phyloP scores from a whole-genome alignment of 1,140 invertebrate species.

The Drosophila kurseongensis region DNA sequence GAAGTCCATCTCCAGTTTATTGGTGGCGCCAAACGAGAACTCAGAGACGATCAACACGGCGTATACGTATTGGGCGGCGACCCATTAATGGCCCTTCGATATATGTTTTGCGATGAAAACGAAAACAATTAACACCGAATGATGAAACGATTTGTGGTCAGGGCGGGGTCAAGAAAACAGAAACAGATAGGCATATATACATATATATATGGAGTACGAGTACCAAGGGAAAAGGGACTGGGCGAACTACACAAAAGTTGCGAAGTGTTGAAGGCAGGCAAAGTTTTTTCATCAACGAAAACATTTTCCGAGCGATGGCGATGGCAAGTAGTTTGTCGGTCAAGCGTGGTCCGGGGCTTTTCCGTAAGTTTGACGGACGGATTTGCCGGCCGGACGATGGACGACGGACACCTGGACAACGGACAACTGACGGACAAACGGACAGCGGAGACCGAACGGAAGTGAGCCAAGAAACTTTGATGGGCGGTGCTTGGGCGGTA shows the following conservation, averaged over 20 bases:
- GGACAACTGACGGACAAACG: slow-evolving; percentile 8
- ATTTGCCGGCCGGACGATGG: slow-evolving; percentile 19
- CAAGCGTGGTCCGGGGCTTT: slow-evolving; percentile 56
- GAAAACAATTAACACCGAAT: slow-evolving; percentile 82
- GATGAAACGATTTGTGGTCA: slow-evolving; percentile 66
- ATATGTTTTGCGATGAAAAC: slow-evolving; percentile 78
- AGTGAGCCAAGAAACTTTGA: slow-evolving; percentile 65
- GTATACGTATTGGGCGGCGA: slow-evolving; percentile 52
- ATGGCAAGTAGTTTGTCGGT: slow-evolving; percentile 68
- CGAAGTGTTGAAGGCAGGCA: slow-evolving; percentile 79
- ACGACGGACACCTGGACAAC: slow-evolving; percentile 10
- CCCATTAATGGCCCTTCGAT: slow-evolving; percentile 72
- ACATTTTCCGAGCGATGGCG: slow-evolving; percentile 62
- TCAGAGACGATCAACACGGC: slow-evolving; percentile 29
- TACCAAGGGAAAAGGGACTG: slow-evolving; percentile 10
- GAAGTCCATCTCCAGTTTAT: slow-evolving; percentile 77
- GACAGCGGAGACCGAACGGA: slow-evolving; percentile 44
- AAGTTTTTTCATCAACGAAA: slow-evolving; percentile 83
- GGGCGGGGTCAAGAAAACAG: slow-evolving; percentile 18
- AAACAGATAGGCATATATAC: slow-evolving; percentile 28
- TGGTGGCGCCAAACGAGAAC: slow-evolving; percentile 61
- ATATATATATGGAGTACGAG: slow-evolving; percentile 1
- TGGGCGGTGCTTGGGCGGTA: slow-evolving; percentile 31
- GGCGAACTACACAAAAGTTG: slow-evolving; percentile 77
- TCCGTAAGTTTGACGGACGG: slow-evolving; percentile 68